A percentile compares a stretch with the other conserved stretches of the same genome.
Conservation (phyloP, 2,888 invertebrate genomes). For the Bhutanitis thaidina region DNA sequence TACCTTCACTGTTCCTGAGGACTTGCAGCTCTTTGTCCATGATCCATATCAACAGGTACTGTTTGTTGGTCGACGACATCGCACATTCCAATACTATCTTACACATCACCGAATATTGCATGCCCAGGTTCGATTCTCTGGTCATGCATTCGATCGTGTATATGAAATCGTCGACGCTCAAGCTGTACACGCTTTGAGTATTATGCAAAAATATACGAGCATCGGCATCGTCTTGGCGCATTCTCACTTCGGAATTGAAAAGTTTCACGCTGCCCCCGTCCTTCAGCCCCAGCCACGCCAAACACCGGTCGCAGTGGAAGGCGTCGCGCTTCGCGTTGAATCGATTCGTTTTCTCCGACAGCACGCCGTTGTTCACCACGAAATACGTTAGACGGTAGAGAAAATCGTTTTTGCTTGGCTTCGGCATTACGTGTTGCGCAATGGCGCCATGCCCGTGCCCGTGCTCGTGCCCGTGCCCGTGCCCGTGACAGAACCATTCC, state of each 20-base stretch:
- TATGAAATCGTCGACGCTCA: conserved; percentile 72
- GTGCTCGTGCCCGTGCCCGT: conserved; percentile 72
- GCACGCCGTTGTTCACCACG: conserved; percentile 58
- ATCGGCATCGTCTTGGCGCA: conserved; percentile 44
- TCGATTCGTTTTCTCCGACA: conserved; percentile 64
- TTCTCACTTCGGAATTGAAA: conserved; percentile 79
- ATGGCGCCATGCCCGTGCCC: conserved; percentile 50
- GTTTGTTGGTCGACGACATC: conserved; percentile 55
- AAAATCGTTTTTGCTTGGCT: conserved; percentile 75
- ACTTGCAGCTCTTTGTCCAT: conserved; percentile 81
- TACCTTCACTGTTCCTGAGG: conserved; percentile 45
- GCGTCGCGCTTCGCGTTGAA: conserved; percentile 66
- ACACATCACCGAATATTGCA: conserved; percentile 73
- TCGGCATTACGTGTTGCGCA: conserved; percentile 40
- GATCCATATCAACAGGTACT: conserved; percentile 81
- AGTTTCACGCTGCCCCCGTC: conserved; percentile 65
- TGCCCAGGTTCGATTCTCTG: conserved; percentile 67
- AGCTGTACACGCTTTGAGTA: conserved; percentile 32
- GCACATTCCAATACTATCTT: conserved; percentile 78
- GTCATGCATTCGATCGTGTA: conserved; percentile 71
- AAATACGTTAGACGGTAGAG: conserved; percentile 80
- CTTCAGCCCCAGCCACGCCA: conserved; percentile 79
- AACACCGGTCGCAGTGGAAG: conserved; percentile 78
- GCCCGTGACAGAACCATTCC: conserved; percentile 84
- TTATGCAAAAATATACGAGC: conserved; percentile 48